Percentiles rank a stretch among this genome's conserved stretches.
phyloP scores from a whole-genome alignment of 2,888 invertebrate species.

The Reticulitermes lucifugus region DNA sequence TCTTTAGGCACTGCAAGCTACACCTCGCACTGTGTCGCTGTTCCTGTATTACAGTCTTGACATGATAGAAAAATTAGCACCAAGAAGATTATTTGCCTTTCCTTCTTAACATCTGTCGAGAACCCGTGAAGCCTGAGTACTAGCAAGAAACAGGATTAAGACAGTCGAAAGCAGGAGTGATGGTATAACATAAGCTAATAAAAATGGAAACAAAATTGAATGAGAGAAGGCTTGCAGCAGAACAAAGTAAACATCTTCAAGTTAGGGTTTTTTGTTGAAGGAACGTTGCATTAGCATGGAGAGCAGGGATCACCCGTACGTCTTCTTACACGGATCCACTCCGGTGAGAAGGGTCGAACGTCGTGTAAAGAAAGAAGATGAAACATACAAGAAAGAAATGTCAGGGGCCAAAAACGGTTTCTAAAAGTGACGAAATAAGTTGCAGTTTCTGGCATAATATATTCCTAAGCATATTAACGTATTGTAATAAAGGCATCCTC shows the following conservation, averaged over 20 bases:
- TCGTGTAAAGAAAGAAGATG: background rate
- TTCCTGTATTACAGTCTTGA: too few species aligned
- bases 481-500: too few species aligned
- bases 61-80: too few species aligned
- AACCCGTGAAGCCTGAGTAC: background rate
- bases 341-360: background rate
- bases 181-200: slow-evolving; percentile 7
- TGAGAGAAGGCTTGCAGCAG: background rate
- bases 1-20: too few species aligned
- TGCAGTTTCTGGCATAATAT: too few species aligned
- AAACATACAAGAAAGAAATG: background rate
- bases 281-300: background rate
- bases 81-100: too few species aligned
- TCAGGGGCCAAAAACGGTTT: background rate
- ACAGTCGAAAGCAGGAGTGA: background rate
- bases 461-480: too few species aligned
- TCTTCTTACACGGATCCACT: background rate
- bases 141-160: background rate
- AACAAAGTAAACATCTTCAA: slow-evolving; percentile 14
- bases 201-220: background rate
- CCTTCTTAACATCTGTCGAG: background rate
- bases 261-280: slow-evolving; percentile 8
- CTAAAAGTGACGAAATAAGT: too few species aligned
- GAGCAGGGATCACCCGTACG: slow-evolving; percentile 12
- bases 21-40: too few species aligned